These are phyloP conservation scores for Lamproptera curius DNA, from an alignment of 2,888 invertebrate genomes.

Conservation along the genomic window DNA sequence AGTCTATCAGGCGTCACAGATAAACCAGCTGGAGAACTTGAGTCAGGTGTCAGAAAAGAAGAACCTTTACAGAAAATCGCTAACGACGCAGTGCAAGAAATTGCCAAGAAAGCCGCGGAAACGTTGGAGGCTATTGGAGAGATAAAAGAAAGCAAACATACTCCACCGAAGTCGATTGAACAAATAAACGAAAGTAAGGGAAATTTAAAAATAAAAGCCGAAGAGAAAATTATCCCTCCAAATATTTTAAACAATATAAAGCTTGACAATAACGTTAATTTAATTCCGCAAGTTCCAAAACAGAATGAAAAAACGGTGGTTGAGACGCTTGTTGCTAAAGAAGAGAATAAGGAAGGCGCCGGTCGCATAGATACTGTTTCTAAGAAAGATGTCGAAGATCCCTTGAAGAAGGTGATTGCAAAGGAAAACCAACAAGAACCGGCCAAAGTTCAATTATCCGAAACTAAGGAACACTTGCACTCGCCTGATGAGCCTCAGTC, in stretches of 20 bases:
- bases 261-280: constrained; percentile 1
- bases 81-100: constrained; percentile 65
- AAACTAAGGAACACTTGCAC: constrained; percentile 43
- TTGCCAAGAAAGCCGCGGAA: constrained; percentile 66
- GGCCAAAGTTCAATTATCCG: neutral
- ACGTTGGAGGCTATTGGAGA: constrained; percentile 66
- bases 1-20: constrained; percentile 63
- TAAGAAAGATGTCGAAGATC: constrained; percentile 13
- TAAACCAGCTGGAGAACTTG: constrained; percentile 38
- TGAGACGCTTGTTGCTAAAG: constrained; percentile 3
- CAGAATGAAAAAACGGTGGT: neutral
- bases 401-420: constrained; percentile 3
- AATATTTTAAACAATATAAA: constrained; percentile 18
- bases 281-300: neutral
- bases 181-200: constrained; percentile 12
- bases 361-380: constrained; percentile 1
- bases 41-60: constrained; percentile 34
- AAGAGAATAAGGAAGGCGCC: constrained; percentile 2
- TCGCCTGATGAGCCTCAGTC: constrained; percentile 61
- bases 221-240: constrained; percentile 8
- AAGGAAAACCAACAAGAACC: neutral
- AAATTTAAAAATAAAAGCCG: neutral
- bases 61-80: constrained; percentile 49
- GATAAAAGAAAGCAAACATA: constrained; percentile 51
- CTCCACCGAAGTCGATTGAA: constrained; percentile 5